Conservation (phyloP, 92 coral and sea anemone genomes). For the Plumapathes pennacea region DNA sequence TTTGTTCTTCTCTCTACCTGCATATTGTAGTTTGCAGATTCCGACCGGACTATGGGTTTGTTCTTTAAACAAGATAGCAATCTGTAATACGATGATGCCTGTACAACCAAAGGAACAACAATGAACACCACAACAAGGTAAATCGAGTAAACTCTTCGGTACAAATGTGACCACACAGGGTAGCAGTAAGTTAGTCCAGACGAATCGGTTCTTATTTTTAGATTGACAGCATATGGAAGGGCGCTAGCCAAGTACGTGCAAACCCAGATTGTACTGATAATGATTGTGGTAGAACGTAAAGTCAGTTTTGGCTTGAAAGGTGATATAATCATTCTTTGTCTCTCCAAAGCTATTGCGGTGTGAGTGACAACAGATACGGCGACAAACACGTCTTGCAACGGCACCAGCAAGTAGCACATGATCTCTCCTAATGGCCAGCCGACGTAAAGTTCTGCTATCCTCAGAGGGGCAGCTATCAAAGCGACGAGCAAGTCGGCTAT, state of each 20-base stretch:
- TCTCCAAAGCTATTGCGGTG: conserved; percentile 63
- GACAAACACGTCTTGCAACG: conserved; percentile 59
- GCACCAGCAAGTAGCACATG: conserved; percentile 48
- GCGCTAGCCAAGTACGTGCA: conserved; percentile 35
- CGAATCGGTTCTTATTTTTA: neutral
- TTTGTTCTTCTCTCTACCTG: no score
- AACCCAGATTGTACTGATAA: conserved; percentile 36
- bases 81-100: conserved; percentile 56
- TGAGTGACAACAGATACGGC: conserved; percentile 61
- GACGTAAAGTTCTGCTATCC: conserved; percentile 43
- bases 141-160: conserved; percentile 35
- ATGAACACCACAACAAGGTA: conserved; percentile 58
- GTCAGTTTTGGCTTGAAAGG: conserved; percentile 63
- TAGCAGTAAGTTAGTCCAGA: conserved; percentile 14
- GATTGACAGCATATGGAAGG: conserved; percentile 36
- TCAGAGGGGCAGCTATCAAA: conserved; percentile 48
- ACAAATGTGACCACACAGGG: conserved; percentile 14
- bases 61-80: conserved; percentile 36
- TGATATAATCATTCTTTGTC: conserved; percentile 54
- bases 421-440: conserved; percentile 73
- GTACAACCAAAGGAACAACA: conserved; percentile 48
- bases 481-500: conserved; percentile 61
- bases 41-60: conserved; percentile 33
- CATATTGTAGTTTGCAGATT: no score
- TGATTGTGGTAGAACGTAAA: conserved; percentile 16